phyloP scores from a whole-genome alignment of 1,140 invertebrate species.

The Chrysomallon squamiferum region DNA sequence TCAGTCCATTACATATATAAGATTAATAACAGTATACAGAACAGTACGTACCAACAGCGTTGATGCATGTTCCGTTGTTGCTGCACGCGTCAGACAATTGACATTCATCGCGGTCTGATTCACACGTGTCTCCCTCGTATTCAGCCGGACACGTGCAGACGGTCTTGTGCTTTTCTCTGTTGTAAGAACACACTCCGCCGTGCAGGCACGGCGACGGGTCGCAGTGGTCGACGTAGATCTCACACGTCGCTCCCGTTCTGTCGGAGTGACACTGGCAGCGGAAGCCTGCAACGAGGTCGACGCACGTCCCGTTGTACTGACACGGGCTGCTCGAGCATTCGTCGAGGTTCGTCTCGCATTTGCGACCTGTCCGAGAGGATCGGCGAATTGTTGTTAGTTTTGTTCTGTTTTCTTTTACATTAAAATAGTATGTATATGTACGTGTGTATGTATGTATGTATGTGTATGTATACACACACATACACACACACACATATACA shows the following conservation, averaged over 20 bases:
- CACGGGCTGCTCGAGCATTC: slow-evolving; percentile 37
- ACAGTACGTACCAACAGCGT: slow-evolving; percentile 65
- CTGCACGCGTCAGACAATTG: neutral
- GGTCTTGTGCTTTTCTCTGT: neutral
- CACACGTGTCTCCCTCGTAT: slow-evolving; percentile 12
- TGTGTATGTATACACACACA: no score
- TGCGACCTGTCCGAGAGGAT: neutral
- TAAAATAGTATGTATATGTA: no score
- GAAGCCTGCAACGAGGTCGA: slow-evolving; percentile 14
- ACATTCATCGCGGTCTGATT: slow-evolving; percentile 17
- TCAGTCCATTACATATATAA: no score
- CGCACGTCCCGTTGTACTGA: slow-evolving; percentile 32
- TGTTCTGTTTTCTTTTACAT: no score
- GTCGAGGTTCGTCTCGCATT: slow-evolving; percentile 23
- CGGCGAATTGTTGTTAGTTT: no score
- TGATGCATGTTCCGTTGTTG: slow-evolving; percentile 8
- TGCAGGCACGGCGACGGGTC: slow-evolving; percentile 25
- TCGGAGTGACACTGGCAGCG: slow-evolving; percentile 11
- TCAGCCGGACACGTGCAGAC: slow-evolving; percentile 1
- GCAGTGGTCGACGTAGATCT: slow-evolving; percentile 31
- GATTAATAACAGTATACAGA: no score
- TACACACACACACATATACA: no score
- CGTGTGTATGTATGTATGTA: no score
- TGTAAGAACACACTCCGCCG: slow-evolving; percentile 25
- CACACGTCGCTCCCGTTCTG: slow-evolving; percentile 18